Conservation (phyloP, 2,797 vertebrate species). For the Astyanax mexicanus region DNA sequence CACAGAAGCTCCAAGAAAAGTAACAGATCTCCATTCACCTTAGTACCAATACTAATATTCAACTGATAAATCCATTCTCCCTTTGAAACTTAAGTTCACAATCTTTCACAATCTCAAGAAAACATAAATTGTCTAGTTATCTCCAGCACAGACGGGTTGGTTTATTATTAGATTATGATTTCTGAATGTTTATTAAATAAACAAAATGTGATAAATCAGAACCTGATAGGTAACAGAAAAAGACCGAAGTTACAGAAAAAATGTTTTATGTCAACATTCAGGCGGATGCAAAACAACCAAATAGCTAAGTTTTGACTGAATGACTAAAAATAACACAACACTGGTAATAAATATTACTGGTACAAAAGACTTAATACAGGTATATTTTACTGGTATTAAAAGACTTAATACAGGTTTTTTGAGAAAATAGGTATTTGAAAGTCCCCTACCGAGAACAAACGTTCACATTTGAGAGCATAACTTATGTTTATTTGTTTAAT, state of each 20-base stretch:
- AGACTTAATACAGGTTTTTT: too few species aligned
- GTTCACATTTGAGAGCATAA: too few species aligned
- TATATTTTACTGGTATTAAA: too few species aligned
- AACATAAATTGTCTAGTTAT: background rate
- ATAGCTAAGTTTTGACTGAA: background rate
- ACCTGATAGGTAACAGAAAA: too few species aligned
- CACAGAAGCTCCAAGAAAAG: background rate
- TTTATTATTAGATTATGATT: background rate
- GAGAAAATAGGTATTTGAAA: too few species aligned
- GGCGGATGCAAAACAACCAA: background rate
- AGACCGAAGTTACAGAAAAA: background rate
- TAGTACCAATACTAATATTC: background rate
- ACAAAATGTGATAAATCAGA: background rate
- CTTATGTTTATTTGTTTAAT: too few species aligned
- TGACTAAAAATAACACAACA: background rate
- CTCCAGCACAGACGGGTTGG: background rate
- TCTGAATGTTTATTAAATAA: background rate
- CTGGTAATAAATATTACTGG: background rate
- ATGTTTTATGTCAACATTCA: background rate
- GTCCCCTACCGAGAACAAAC: too few species aligned
- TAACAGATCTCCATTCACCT: background rate
- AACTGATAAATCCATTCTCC: background rate
- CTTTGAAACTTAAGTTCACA: background rate
- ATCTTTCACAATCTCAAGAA: background rate
- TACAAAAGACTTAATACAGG: too few species aligned